Base-by-base conservation (phyloP, 2,888 invertebrate species). In the Halocaridina rubra region DNA sequence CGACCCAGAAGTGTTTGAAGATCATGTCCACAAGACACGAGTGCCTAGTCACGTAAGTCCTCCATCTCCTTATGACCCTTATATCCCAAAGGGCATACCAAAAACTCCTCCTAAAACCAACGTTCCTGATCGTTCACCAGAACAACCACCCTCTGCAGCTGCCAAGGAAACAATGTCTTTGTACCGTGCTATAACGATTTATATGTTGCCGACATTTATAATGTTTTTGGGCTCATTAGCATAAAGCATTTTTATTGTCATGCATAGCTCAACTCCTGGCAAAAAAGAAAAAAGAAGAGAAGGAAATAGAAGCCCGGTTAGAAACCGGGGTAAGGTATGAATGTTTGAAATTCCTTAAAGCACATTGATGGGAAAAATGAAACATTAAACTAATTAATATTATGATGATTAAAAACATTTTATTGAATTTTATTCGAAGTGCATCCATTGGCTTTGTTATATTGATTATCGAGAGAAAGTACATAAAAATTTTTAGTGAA, bases 141-240 rank as follows among this genome's bases (percentile, higher is more conserved):
- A 84, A 19, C 79, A 85, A 33, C 86, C 84, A 4, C 84, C 86
- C 2, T 84, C 86, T 30, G 88, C 82, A 29, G 86, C 85, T 46
- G 74, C 84, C 29, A 84, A 86, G 67, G 81, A 88, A 61, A 78
- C 76, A 29, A 88, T 88, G 88, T 86, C 88, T 10, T 81, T 88
- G 39, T 74, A 86, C 30, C 85, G 87, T 77, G 88, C 88, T 64
- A 84, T 88, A 67, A 84, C 88, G 22, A 85, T 88, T 30, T 88
- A 88, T 64, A 80, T 88, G 75, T 64, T 88, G 57, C 88, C 88
- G 16, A 86, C 88, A 61, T 72, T 88, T 71, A 80, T 88, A 69
- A 88, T 86, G 82, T 88, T 85, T 75, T 80, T 88, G 53, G 88
- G 88, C 19, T 86, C 88, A 13, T 69, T 88, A 59, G 88, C 84